Conservation (phyloP, 2,797 vertebrate species). For the Sebastes jordani region DNA sequence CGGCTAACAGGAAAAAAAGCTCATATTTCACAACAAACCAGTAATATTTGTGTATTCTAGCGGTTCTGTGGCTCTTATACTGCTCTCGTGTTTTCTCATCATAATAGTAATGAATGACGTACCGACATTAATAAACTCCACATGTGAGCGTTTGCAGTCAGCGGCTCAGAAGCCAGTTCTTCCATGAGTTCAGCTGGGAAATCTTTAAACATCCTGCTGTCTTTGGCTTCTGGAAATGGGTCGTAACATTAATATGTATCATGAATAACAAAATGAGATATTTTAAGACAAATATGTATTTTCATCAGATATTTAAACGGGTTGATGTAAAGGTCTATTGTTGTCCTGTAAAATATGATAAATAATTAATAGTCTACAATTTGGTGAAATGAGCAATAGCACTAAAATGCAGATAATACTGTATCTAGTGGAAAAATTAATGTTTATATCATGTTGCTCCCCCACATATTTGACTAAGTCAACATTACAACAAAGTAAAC, state of each 20-base stretch:
- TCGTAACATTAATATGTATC: neutral
- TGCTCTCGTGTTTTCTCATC: neutral
- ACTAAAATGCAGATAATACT: neutral
- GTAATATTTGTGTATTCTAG: neutral
- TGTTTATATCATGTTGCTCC: neutral
- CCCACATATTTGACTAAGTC: too few species aligned
- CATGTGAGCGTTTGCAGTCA: slow-evolving; percentile 89
- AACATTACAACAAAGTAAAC: too few species aligned
- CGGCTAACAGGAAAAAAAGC: neutral
- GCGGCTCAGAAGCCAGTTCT: slow-evolving; percentile 78
- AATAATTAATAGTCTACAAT: neutral
- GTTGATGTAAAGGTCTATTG: neutral
- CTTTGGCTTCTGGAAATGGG: slow-evolving; percentile 70
- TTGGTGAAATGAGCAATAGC: rapidly evolving
- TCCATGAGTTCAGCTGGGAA: slow-evolving; percentile 85
- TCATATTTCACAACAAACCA: neutral
- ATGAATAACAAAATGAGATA: too few species aligned
- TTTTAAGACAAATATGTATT: too few species aligned
- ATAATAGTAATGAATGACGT: neutral
- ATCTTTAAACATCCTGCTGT: slow-evolving; percentile 85
- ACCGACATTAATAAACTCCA: slow-evolving; percentile 90
- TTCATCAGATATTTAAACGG: too few species aligned
- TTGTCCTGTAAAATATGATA: neutral
- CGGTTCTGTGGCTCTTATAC: neutral
- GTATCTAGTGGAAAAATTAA: rapidly evolving